A percentile compares a stretch with the other conserved stretches of the same genome.
Evolutionary conservation across 2,888 invertebrate genomes (phyloP).

Genomic region (Cephalotes varians): DNA sequence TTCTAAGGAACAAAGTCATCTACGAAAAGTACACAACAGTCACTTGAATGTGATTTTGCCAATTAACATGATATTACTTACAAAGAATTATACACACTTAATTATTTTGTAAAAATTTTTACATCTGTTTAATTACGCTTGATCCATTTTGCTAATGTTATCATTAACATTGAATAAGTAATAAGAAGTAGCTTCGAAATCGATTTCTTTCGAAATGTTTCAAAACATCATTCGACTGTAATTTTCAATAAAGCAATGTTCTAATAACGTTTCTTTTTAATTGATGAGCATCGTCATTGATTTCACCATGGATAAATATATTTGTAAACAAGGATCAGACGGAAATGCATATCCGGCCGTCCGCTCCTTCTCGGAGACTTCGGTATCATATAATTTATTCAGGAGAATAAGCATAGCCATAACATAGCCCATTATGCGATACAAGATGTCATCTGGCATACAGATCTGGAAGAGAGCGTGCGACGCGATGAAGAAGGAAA

Average conservation of each 20-base stretch:
- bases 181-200: background rate
- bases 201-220: background rate
- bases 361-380: constrained; percentile 27
- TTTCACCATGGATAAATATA: constrained; percentile 73
- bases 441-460: constrained; percentile 75
- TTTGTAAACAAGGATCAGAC: constrained; percentile 68
- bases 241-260: constrained; percentile 29
- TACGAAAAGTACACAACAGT: background rate
- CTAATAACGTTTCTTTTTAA: constrained; percentile 58
- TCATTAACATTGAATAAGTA: background rate
- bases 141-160: background rate
- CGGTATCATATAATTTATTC: constrained; percentile 74
- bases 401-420: no score
- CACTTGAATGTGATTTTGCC: background rate
- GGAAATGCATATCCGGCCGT: constrained; percentile 18
- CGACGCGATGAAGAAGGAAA: constrained; percentile 36
- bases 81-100: background rate
- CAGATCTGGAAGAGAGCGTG: constrained; percentile 67
- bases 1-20: background rate
- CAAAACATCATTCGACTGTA: constrained; percentile 5
- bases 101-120: background rate
- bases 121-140: background rate
- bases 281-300: constrained; percentile 62
- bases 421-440: constrained; percentile 75
- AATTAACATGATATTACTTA: background rate